Base-by-base conservation (phyloP, 2,888 invertebrate species). In the Sisyra nigra region DNA sequence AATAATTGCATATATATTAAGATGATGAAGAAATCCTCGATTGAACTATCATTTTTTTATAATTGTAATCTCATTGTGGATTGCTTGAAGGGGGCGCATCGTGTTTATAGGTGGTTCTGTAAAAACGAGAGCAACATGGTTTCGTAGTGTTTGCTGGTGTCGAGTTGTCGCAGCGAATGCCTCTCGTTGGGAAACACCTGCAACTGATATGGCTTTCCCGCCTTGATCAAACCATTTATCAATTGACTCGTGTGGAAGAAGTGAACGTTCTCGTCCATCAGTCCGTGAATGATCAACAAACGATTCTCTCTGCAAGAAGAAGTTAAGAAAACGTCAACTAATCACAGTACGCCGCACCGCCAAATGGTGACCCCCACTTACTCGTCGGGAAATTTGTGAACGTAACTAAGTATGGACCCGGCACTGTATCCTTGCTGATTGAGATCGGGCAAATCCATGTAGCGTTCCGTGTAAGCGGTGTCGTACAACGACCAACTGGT, bases 241-340 rank as follows among this genome's bases (percentile, higher is more conserved):
- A 99, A 68, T 51, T 86, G 81, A 54, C 87, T 88, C 10, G 94
- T 93, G 64, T 98, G 98, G 52, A 83, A 81, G 63, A 98, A 97
- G 62, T 99, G 98, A 1, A 98, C 98, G 60, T 98, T 99, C 64
- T 98, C 98, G 61, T 98, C 98, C 44, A 93, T 92, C 48, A 97
- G 67, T 2, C 98, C 98, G 62, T 99, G 98, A 52, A 97, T 88
- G 32, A 99, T 87, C 13, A 98, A 68, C 49, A 98, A 65, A 30
- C 96, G 76, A 55, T 87, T 87, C 57, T 87, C 87, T 58, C 84
- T 83, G 61, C 0, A 60, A 61, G 42, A 10, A 15, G 46, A 47
- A 41, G 30, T 14, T 17, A 15, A 3, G 3, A n/a, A n/a, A n/a
- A 32, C 14, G 10, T n/a, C 14, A n/a, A n/a, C n/a, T n/a, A n/a